Conservation (phyloP, 2,888 invertebrate species). For the Crematogaster levior region DNA sequence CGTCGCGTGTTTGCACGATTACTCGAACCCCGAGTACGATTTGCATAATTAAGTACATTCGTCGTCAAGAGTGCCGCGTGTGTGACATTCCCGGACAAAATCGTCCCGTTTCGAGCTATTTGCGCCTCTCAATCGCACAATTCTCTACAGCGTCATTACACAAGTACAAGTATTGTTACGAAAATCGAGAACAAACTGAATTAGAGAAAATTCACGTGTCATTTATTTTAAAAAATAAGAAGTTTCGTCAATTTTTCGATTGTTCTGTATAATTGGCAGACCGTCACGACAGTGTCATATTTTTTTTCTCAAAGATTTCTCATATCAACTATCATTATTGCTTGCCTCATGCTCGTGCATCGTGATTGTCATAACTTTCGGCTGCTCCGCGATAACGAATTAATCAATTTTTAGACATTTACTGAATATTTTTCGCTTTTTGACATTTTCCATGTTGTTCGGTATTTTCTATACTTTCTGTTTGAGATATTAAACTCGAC, state of each 20-base stretch:
- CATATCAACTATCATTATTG: neutral
- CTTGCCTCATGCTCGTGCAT: neutral
- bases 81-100: slow-evolving; percentile 34
- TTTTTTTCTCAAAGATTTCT: neutral
- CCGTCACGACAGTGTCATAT: neutral
- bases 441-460: neutral
- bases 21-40: slow-evolving; percentile 62
- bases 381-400: slow-evolving; percentile 14
- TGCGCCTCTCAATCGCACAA: slow-evolving; percentile 16
- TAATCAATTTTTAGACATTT: neutral
- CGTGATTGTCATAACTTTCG: neutral
- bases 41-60: slow-evolving; percentile 74
- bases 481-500: neutral
- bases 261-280: neutral
- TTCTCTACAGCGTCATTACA: slow-evolving; percentile 1
- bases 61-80: slow-evolving; percentile 56
- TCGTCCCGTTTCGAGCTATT: slow-evolving; percentile 24
- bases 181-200: slow-evolving; percentile 53
- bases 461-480: neutral
- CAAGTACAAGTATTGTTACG: neutral
- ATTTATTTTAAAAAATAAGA: neutral
- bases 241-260: neutral
- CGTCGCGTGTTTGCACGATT: slow-evolving; percentile 73
- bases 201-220: neutral
- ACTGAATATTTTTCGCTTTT: too few species aligned